Percentiles rank a stretch among this genome's conserved stretches.
These are phyloP conservation scores for Eilema depressum DNA, from an alignment of 2,888 invertebrate species.

Conservation along the genomic window DNA sequence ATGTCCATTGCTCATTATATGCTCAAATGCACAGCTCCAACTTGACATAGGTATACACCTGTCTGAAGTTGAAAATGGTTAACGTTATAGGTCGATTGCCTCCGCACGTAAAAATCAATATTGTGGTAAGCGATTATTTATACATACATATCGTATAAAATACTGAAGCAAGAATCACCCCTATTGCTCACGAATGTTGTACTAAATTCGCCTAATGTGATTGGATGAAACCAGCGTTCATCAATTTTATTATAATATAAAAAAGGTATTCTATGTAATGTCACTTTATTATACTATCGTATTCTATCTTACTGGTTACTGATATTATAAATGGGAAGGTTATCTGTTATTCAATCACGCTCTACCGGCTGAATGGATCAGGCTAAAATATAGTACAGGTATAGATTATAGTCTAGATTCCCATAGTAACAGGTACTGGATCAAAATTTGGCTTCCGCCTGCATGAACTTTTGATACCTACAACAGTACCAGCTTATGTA, in stretches of 20 bases:
- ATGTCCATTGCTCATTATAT: background rate
- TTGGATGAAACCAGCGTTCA: background rate
- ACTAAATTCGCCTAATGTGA: background rate
- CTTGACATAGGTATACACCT: background rate
- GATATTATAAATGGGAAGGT: too few species aligned
- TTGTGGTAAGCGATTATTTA: background rate
- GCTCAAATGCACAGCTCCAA: background rate
- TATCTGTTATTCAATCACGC: too few species aligned
- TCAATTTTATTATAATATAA: background rate
- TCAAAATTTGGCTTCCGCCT: too few species aligned
- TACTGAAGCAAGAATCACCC: background rate
- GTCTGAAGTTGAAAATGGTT: background rate
- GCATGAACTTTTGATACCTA: too few species aligned
- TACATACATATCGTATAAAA: background rate
- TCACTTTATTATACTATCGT: too few species aligned
- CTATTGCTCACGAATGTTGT: background rate
- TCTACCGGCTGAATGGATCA: too few species aligned
- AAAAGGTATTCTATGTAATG: too few species aligned
- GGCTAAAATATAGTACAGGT: too few species aligned
- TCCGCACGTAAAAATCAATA: background rate
- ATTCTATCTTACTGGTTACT: too few species aligned
- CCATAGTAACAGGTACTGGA: too few species aligned
- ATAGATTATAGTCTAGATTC: too few species aligned
- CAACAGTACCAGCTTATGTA: too few species aligned
- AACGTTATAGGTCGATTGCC: constrained; percentile 1